These are phyloP conservation scores for Watsonalla cultraria DNA, from an alignment of 2,888 invertebrate species.

Conservation along the genomic window DNA sequence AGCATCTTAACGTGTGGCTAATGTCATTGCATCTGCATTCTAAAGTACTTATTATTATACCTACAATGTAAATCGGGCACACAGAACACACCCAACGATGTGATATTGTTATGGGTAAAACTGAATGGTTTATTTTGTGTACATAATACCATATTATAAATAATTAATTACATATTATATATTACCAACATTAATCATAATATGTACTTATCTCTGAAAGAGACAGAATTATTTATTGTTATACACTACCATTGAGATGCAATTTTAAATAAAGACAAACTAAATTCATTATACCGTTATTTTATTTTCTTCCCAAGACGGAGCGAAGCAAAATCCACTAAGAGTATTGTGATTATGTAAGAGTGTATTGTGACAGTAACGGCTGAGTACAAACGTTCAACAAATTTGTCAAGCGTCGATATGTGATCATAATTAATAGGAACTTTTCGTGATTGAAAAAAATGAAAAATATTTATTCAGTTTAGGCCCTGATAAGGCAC, in stretches of 20 bases:
- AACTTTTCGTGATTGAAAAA: too few species aligned
- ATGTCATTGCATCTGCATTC: slow-evolving; percentile 8
- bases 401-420: too few species aligned
- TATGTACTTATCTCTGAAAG: slow-evolving; percentile 66
- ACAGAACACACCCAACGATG: slow-evolving; percentile 67
- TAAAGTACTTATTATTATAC: slow-evolving; percentile 22
- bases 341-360: too few species aligned
- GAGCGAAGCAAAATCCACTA: too few species aligned
- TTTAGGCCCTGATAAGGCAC: too few species aligned
- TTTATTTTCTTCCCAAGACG: slow-evolving; percentile 3
- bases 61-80: slow-evolving; percentile 60
- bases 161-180: slow-evolving; percentile 43
- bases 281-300: slow-evolving; percentile 30
- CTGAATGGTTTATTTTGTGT: slow-evolving; percentile 69
- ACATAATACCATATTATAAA: slow-evolving; percentile 56
- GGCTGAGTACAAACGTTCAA: too few species aligned
- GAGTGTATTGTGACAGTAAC: too few species aligned
- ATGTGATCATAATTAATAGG: too few species aligned
- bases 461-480: too few species aligned
- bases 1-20: background rate
- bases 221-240: slow-evolving; percentile 75
- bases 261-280: slow-evolving; percentile 73
- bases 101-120: slow-evolving; percentile 72
- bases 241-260: slow-evolving; percentile 68
- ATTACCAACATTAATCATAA: slow-evolving; percentile 27